Evolutionary conservation across 2,888 invertebrate genomes (phyloP).

Genomic region (Spilosoma lubricipeda): DNA sequence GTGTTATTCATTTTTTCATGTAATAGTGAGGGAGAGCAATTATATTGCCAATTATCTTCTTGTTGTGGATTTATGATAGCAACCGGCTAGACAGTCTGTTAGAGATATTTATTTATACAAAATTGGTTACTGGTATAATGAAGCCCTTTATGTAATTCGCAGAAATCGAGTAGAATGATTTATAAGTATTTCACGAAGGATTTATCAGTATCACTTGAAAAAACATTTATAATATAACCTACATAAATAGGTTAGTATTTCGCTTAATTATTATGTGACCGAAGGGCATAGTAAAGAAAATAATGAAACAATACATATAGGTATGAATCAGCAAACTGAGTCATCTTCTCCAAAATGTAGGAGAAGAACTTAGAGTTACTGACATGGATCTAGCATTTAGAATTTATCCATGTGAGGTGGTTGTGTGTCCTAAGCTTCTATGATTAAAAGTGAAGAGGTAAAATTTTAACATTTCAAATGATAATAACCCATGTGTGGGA

Average conservation of each 20-base stretch:
- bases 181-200: too few relatives aligned
- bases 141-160: too few relatives aligned
- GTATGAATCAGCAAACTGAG: background rate
- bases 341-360: background rate
- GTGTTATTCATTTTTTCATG: background rate
- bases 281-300: too few relatives aligned
- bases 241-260: too few relatives aligned
- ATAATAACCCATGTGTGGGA: background rate
- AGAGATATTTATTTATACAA: constrained; percentile 9
- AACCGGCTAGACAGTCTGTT: background rate
- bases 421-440: background rate
- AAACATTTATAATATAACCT: too few relatives aligned
- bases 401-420: background rate
- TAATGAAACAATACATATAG: too few relatives aligned
- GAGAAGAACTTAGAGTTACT: background rate
- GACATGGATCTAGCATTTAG: too few relatives aligned
- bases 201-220: too few relatives aligned
- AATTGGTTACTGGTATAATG: constrained; percentile 2
- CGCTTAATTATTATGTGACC: too few relatives aligned
- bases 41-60: background rate
- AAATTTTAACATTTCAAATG: background rate
- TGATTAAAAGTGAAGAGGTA: background rate
- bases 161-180: too few relatives aligned
- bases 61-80: constrained; percentile 8
- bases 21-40: background rate